Base-by-base conservation (phyloP, 2,113 vertebrate genomes). In the Paramisgurnus dabryanus region DNA sequence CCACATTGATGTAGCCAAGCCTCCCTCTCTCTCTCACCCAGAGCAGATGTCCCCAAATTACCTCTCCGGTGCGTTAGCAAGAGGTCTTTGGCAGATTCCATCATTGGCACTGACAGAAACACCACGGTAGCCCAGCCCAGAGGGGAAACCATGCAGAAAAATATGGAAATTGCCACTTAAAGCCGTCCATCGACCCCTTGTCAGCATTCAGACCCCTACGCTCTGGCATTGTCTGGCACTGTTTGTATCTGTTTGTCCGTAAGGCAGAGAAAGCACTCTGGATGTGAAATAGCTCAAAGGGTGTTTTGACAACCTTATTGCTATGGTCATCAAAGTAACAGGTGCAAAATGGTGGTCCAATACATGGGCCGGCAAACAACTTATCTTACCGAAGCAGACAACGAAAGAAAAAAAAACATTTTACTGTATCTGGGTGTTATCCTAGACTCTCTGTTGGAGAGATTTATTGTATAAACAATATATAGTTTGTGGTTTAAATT, bases 91-190 rank as follows among this genome's bases (percentile, higher is more conserved):
- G 88, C 87, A 86, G 85, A 80, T 82, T 76, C 82, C 84, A 86
- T 84, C 81, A 86, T 84, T 80, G 86, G 80, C 80, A 78, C 77
- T 84, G 83, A 88, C 80, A 86, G 86, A 86, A 76, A 80, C 83
- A 82, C 79, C 67, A 64, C 67, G 53, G 71, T 80, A 84, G 86
- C 86, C 82, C 84, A 67, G 83, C 87, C 27, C 77, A 82, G 79
- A 82, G 80, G 57, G 79, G 60, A 89, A 86, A 68, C 84, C 86
- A 84, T 84, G 70, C 80, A 82, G 86, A 87, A 89, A 89, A 88
- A 89, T 70, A 86, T 90, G 89, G 82, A 89, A 88, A 90, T 81
- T 87, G 87, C 84, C 83, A 89, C 82, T 87, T 87, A 85, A 82
- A 70, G 69, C 78, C 65, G 74, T 87, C 80, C 78, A 87, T 86